Conservation (phyloP, 1,140 invertebrate genomes). For the Bicyclus anynana region DNA sequence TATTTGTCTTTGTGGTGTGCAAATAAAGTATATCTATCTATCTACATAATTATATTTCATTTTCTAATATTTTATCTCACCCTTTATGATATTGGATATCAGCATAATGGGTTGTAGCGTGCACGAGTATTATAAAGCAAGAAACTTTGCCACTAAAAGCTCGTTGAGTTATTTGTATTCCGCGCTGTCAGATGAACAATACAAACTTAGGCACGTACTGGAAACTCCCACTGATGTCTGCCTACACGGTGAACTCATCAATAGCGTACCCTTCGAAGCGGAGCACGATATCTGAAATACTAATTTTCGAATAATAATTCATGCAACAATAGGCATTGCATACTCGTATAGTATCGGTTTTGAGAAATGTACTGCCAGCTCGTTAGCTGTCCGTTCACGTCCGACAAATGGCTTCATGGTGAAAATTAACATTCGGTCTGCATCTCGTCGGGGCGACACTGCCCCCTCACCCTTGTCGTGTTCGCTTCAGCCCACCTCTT, state of each 20-base stretch:
- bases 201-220: neutral
- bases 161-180: neutral
- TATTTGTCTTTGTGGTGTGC: too few species aligned
- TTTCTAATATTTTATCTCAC: too few species aligned
- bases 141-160: too few species aligned
- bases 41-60: too few species aligned
- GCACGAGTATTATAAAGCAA: too few species aligned
- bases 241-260: conserved; percentile 6
- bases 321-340: conserved; percentile 56
- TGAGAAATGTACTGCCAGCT: conserved; percentile 50
- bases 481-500: conserved; percentile 34
- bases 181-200: neutral
- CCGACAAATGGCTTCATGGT: conserved; percentile 60
- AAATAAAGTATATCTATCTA: too few species aligned
- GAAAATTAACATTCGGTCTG: conserved; percentile 68
- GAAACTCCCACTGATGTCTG: neutral
- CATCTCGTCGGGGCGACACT: conserved; percentile 35
- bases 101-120: too few species aligned
- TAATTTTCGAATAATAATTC: conserved; percentile 49
- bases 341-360: conserved; percentile 48
- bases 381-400: conserved; percentile 54
- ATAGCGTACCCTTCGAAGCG: conserved; percentile 6
- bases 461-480: conserved; percentile 20
- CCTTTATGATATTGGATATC: too few species aligned
- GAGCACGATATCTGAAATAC: conserved; percentile 12